A percentile compares a stretch with the other conserved stretches of the same genome.
These are phyloP conservation scores for Microcebus murinus DNA, from an alignment of 2,113 vertebrate genomes.

Conservation along the genomic window DNA sequence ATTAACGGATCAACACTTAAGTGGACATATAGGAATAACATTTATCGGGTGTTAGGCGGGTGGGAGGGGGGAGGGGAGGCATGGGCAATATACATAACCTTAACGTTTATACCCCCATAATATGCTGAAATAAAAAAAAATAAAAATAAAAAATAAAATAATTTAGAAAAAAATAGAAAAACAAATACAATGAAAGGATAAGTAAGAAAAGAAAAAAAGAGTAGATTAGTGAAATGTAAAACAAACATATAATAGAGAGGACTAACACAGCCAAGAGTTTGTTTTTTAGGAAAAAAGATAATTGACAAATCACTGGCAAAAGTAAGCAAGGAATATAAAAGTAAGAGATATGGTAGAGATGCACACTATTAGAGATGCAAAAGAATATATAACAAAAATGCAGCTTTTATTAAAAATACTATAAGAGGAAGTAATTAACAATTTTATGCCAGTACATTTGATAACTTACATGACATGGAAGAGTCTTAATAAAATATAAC, in stretches of 20 bases:
- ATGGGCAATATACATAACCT: too few species aligned
- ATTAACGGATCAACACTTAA: too few species aligned
- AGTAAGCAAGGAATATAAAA: neutral
- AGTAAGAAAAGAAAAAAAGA: neutral
- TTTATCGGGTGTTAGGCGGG: too few species aligned
- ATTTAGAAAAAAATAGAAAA: neutral
- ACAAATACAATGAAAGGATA: neutral
- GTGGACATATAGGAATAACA: too few species aligned
- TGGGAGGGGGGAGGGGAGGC: too few species aligned
- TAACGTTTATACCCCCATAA: too few species aligned
- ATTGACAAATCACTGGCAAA: neutral
- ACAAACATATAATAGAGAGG: neutral
- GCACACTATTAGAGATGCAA: neutral
- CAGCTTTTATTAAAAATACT: neutral
- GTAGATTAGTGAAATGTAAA: neutral
- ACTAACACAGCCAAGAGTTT: neutral
- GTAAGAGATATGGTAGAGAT: neutral
- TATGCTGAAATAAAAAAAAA: too few species aligned
- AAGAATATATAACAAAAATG: neutral
- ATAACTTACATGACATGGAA: neutral
- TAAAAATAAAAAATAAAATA: neutral
- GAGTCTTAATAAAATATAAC: neutral
- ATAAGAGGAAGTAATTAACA: neutral
- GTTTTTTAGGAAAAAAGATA: neutral
- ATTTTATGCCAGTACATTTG: neutral